A percentile compares a stretch with the other conserved stretches of the same genome.
Conservation (phyloP, 2,113 vertebrate genomes). For the Hippolais icterina region DNA sequence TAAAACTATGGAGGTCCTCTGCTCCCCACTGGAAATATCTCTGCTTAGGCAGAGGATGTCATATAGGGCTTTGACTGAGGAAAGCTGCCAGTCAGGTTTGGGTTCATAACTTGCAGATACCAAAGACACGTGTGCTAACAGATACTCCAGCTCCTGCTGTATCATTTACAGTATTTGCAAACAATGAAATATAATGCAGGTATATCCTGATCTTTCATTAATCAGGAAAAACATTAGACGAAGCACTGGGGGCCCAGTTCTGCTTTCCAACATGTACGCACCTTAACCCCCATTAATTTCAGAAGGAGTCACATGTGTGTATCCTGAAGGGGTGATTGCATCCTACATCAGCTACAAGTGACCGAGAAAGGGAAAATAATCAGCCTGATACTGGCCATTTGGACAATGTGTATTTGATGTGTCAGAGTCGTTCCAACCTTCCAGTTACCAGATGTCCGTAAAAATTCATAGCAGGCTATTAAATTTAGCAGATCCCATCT, state of each 20-base stretch:
- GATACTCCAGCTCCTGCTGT: neutral
- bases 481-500: constrained; percentile 81
- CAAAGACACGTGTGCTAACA: neutral
- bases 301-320: neutral
- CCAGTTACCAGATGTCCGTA: constrained; percentile 78
- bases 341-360: constrained; percentile 30
- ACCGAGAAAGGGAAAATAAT: constrained; percentile 33
- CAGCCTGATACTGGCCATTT: constrained; percentile 66
- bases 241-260: neutral
- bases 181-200: neutral
- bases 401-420: constrained; percentile 71
- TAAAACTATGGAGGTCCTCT: neutral
- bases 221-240: neutral
- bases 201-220: constrained; percentile 5
- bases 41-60: neutral
- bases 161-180: neutral
- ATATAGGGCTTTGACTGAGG: neutral
- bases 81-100: neutral
- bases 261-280: neutral
- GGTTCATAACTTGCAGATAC: neutral
- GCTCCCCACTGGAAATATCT: neutral
- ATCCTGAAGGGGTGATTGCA: neutral
- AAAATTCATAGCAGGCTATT: constrained; percentile 83
- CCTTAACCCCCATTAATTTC: constrained; percentile 8
- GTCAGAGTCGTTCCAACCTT: constrained; percentile 67